Base-by-base conservation (phyloP, 2,797 vertebrate species). In the Sebastes dallii region DNA sequence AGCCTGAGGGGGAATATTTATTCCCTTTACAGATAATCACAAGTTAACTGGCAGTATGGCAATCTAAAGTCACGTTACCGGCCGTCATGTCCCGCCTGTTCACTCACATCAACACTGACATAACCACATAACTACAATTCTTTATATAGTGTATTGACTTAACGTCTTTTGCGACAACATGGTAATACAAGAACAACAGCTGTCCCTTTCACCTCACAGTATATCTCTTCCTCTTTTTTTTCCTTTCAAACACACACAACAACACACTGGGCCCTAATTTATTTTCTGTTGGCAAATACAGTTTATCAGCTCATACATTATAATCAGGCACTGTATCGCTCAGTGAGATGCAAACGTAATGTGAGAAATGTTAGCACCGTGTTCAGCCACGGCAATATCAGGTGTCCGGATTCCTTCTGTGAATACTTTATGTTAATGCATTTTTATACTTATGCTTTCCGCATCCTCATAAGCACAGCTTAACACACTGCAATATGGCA, bases 381-480 rank as follows among this genome's bases (percentile, higher is more conserved):
- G 14, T 65, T 77, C 72, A 52, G 78, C 69, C 18, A 50, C 54
- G 75, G 77, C 68, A 54, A 32, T 50, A 29, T 84, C 62, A 61
- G 81, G 39, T 36, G 69, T 42, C 36, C 5, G 59, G 68, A 70
- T 59, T 83, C 59, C 67, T 20, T 68, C 32, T 84, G 74, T 80
- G 42, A 87, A 80, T 80, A 72, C 59, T 82, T 82, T 27, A 72
- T 80, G 66, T 82, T 72, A 71, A 80, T 76, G 60, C 46, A 65
- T 83, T 77, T 79, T 80, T 78, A 46, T 52, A 42, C 67, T 80
- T 69, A 65, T 75, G 78, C 74, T 73, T 67, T 52, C 25, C 80
- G 70, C 65, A 50, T 74, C 20, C 61, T 79, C 70, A 60, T 75
- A 39, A 89, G 66, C 30, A n/a, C 72, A 54, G 66, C 62, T 74